Conservation (phyloP, 2,113 vertebrate species). For the Charina bottae region DNA sequence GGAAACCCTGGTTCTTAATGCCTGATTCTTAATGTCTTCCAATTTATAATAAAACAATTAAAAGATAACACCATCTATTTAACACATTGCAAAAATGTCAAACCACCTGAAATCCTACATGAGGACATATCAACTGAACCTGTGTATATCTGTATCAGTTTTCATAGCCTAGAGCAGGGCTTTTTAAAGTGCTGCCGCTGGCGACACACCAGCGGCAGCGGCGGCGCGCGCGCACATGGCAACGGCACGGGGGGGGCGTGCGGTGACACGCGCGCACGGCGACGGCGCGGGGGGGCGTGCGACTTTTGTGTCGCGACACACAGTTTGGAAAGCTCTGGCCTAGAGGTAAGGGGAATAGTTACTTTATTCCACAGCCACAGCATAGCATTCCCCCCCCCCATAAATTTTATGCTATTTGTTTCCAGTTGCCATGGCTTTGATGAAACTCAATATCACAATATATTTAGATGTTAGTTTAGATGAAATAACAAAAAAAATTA, state of each 20-base stretch:
- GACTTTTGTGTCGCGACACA: no score
- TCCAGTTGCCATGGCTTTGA: not conserved
- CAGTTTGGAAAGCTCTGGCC: no score
- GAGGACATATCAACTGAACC: not conserved
- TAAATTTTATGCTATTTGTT: rapidly evolving
- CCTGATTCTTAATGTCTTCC: not conserved
- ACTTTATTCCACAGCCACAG: no score
- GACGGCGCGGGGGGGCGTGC: no score
- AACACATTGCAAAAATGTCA: not conserved
- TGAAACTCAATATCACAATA: not conserved
- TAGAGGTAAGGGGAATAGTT: not conserved
- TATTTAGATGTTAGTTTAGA: not conserved
- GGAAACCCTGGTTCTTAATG: not conserved
- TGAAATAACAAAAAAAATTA: slow-evolving; percentile 53
- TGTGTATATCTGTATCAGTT: not conserved
- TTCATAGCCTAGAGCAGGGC: not conserved
- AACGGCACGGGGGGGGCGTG: no score
- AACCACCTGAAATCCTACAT: not conserved
- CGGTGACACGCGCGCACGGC: no score
- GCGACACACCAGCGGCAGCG: no score
- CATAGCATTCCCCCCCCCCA: not conserved
- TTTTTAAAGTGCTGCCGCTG: no score
- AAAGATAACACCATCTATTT: not conserved
- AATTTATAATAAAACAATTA: not conserved
- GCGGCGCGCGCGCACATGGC: no score